These are phyloP conservation scores for Felis catus DNA, from an alignment of 2,113 vertebrate genomes.

Conservation along the genomic window DNA sequence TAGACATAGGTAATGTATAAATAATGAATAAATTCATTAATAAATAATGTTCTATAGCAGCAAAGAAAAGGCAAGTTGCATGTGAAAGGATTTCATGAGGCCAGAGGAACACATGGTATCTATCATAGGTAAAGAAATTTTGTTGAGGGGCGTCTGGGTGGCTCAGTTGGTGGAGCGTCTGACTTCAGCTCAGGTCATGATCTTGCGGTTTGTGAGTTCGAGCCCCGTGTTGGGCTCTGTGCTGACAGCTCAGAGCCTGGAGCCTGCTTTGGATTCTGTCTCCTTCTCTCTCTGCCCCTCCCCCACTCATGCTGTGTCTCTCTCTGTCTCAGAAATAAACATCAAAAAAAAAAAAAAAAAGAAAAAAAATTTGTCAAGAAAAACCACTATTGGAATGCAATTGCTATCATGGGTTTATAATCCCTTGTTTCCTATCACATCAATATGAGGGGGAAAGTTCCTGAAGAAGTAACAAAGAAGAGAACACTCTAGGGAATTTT, in stretches of 20 bases:
- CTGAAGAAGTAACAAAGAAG: not conserved
- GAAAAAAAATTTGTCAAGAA: not conserved
- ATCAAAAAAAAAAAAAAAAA: too few species aligned
- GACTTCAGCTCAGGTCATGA: too few species aligned
- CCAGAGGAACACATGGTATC: not conserved
- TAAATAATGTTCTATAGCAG: not conserved
- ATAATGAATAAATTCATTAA: slow-evolving; percentile 40
- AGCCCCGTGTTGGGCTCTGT: too few species aligned
- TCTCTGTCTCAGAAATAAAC: too few species aligned
- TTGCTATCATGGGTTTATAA: not conserved
- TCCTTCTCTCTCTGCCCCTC: too few species aligned
- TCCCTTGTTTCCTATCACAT: not conserved
- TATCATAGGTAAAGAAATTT: not conserved
- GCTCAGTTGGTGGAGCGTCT: too few species aligned
- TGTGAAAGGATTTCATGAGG: not conserved
- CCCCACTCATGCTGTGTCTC: too few species aligned
- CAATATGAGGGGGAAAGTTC: not conserved
- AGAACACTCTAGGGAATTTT: not conserved
- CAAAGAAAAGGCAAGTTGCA: not conserved
- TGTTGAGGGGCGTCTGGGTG: too few species aligned
- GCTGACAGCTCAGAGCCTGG: too few species aligned
- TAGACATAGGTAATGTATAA: not conserved
- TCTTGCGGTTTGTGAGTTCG: too few species aligned
- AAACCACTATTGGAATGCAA: not conserved
- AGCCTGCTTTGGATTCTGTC: too few species aligned